A percentile compares a stretch with the other conserved stretches of the same genome.
Conservation (phyloP, 1,140 invertebrate genomes). For the Lordiphosa clarofinis region DNA sequence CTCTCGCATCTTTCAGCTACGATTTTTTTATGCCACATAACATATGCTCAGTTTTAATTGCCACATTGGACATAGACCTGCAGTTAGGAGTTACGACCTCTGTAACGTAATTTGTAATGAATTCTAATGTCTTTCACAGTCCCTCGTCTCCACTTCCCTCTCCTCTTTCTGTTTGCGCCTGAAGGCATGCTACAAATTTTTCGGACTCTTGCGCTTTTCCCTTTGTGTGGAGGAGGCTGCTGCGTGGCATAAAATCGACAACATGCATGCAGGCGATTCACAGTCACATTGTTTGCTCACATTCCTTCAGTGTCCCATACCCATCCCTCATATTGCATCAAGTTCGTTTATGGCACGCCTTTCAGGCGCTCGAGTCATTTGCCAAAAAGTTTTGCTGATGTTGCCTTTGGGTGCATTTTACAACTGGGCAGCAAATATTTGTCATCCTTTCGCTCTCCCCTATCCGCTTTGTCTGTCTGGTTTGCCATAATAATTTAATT, state of each 20-base stretch:
- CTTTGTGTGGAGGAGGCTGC: slow-evolving; percentile 2
- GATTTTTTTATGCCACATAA: slow-evolving; percentile 28
- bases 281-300: slow-evolving; percentile 48
- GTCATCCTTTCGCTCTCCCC: slow-evolving; percentile 29
- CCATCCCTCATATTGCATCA: slow-evolving; percentile 29
- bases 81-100: slow-evolving; percentile 46
- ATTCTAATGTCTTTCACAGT: slow-evolving; percentile 54
- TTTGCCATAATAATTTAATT: slow-evolving; percentile 68
- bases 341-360: slow-evolving; percentile 56
- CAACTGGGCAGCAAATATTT: slow-evolving; percentile 71
- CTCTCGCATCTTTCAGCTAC: background rate
- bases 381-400: slow-evolving; percentile 57
- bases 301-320: slow-evolving; percentile 25
- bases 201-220: slow-evolving; percentile 23
- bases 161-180: slow-evolving; percentile 15
- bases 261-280: slow-evolving; percentile 24
- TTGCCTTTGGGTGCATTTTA: slow-evolving; percentile 73
- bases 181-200: slow-evolving; percentile 57
- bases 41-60: slow-evolving; percentile 60
- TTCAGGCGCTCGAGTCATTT: slow-evolving; percentile 62
- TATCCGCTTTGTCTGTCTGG: slow-evolving; percentile 20
- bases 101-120: slow-evolving; percentile 66
- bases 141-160: slow-evolving; percentile 3
- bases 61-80: slow-evolving; percentile 42
- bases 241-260: slow-evolving; percentile 42